These are phyloP conservation scores for Aphelinus certus DNA, from an alignment of 1,140 invertebrate species.

Conservation along the genomic window DNA sequence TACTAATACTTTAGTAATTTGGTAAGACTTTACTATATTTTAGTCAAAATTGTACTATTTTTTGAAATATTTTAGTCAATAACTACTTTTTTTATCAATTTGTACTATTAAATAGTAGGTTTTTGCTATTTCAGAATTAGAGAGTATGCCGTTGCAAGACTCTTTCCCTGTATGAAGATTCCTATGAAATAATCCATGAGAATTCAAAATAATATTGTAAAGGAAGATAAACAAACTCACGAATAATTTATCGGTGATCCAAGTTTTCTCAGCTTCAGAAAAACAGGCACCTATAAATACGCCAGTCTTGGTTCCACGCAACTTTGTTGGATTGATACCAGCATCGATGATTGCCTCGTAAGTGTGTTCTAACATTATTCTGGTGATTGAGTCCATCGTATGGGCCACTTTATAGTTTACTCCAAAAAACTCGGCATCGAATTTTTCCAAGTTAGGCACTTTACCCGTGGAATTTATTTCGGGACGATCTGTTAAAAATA, in stretches of 20 bases:
- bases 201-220: no score
- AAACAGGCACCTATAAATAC: conserved; percentile 85
- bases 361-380: conserved; percentile 84
- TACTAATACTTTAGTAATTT: no score
- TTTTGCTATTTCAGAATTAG: no score
- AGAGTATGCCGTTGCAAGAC: no score
- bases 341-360: conserved; percentile 92
- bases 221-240: background rate
- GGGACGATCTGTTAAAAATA: conserved; percentile 64
- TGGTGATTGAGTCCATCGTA: conserved; percentile 88
- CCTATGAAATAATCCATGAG: no score
- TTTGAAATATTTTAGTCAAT: no score
- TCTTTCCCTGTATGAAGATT: no score
- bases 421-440: conserved; percentile 85
- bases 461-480: conserved; percentile 83
- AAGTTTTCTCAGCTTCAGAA: conserved; percentile 79
- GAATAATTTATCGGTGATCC: conserved; percentile 74
- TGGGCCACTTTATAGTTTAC: conserved; percentile 86
- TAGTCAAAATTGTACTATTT: no score
- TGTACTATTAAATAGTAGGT: no score
- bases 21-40: no score
- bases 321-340: conserved; percentile 67
- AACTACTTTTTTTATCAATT: no score
- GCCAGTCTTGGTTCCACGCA: conserved; percentile 79
- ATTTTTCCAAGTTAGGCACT: conserved; percentile 81